Conservation (phyloP, 1,140 invertebrate species). For the Cyphomyrmex costatus region DNA sequence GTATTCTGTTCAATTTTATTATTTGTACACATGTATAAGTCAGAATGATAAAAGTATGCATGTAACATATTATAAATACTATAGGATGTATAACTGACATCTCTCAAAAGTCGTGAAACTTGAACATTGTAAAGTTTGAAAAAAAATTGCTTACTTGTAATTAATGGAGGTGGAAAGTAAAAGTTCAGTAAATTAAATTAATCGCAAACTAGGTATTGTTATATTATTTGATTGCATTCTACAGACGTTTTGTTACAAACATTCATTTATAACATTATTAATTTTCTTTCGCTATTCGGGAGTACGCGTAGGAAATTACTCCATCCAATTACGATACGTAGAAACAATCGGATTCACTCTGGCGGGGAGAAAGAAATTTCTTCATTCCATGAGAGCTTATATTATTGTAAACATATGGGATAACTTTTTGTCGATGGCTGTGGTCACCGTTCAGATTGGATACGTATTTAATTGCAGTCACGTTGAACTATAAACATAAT, state of each 20-base stretch:
- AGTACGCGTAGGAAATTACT: background rate
- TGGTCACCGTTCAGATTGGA: background rate
- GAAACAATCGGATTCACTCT: background rate
- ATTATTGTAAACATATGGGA: slow-evolving; percentile 66
- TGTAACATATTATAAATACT: background rate
- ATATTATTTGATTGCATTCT: background rate
- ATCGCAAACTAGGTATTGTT: background rate
- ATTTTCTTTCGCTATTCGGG: background rate
- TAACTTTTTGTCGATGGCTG: background rate
- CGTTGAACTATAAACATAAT: slow-evolving; percentile 74
- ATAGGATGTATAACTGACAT: background rate
- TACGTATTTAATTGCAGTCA: slow-evolving; percentile 76
- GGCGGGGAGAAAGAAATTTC: background rate
- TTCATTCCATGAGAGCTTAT: slow-evolving; percentile 35
- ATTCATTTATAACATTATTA: background rate
- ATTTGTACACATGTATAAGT: background rate
- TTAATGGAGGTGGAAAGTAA: background rate
- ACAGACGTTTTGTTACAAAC: background rate
- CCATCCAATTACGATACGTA: background rate
- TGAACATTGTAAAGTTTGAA: background rate
- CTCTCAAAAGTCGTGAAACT: background rate
- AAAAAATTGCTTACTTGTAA: background rate
- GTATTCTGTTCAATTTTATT: background rate
- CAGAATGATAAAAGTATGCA: background rate
- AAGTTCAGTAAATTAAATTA: background rate